Evolutionary conservation across 2,888 invertebrate genomes (phyloP).

Genomic region (Pogonocherus hispidulus): DNA sequence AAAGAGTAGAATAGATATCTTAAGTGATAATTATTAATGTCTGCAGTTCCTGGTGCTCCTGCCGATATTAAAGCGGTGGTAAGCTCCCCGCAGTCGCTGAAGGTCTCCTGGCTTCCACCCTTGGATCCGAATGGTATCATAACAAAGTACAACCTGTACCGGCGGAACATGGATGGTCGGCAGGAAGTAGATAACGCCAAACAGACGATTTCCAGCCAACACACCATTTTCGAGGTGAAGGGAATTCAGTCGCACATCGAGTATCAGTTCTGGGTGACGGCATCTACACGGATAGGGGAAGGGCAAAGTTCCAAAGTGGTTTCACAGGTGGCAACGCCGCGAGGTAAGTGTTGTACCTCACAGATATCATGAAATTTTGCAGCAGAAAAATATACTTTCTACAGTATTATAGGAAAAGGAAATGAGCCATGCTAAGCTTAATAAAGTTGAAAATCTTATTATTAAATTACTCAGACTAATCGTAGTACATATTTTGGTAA

Average conservation of each 20-base stretch:
- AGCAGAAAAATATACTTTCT: too few species aligned
- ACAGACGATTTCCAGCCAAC: conserved; percentile 75
- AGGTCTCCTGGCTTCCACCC: conserved; percentile 85
- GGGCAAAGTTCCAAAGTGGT: conserved; percentile 81
- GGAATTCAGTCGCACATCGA: conserved; percentile 78
- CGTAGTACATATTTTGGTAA: too few species aligned
- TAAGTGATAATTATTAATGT: too few species aligned
- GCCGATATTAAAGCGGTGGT: conserved; percentile 85
- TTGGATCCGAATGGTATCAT: conserved; percentile 82
- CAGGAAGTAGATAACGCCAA: conserved; percentile 80
- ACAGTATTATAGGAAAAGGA: too few species aligned
- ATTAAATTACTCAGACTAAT: too few species aligned
- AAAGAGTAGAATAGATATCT: too few species aligned
- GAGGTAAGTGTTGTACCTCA: conserved; percentile 70
- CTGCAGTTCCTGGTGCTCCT: conserved; percentile 86
- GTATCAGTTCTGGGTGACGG: conserved; percentile 86
- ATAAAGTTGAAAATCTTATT: too few species aligned
- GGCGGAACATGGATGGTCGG: conserved; percentile 77
- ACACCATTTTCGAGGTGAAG: conserved; percentile 77
- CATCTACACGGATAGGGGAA: conserved; percentile 83
- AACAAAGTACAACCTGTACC: conserved; percentile 81
- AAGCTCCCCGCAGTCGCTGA: conserved; percentile 80
- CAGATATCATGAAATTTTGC: too few species aligned
- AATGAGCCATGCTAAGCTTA: too few species aligned
- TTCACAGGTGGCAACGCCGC: conserved; percentile 76